Percentiles rank a stretch among this genome's conserved stretches.
Conservation (phyloP, 2,113 vertebrate species). For the Gnathonemus longibarbis region DNA sequence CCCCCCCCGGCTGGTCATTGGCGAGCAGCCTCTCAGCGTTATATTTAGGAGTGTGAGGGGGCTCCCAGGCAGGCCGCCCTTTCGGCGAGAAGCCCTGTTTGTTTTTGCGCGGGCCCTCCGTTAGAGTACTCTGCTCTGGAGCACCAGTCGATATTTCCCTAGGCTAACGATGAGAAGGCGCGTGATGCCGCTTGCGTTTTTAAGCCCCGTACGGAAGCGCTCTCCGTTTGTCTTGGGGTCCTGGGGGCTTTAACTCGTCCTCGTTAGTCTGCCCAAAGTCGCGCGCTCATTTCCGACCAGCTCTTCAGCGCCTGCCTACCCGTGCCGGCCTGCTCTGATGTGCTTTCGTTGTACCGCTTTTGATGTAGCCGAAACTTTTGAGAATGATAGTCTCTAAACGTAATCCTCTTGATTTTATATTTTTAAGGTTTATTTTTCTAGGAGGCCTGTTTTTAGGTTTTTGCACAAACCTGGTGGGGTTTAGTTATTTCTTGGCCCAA, state of each 20-base stretch:
- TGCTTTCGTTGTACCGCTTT: background rate
- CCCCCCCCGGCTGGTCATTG: background rate
- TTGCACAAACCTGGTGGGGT: background rate
- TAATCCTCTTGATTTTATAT: background rate
- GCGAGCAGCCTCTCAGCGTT: constrained; percentile 4
- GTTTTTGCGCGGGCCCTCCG: background rate
- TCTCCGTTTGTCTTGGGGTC: too few relatives aligned
- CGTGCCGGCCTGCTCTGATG: background rate
- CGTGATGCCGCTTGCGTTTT: background rate
- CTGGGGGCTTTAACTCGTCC: background rate
- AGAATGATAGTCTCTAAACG: background rate
- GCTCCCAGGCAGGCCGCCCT: background rate
- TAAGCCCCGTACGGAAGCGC: background rate
- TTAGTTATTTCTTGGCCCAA: background rate
- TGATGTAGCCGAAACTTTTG: background rate
- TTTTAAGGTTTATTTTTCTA: background rate
- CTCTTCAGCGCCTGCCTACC: background rate
- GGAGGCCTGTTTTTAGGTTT: background rate
- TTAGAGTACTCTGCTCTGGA: background rate
- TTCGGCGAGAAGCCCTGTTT: background rate
- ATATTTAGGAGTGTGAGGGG: constrained; percentile 15
- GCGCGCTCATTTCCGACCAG: background rate
- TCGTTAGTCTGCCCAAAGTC: background rate
- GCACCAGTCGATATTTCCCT: constrained; percentile 21
- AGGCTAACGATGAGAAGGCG: background rate